Base-by-base conservation (phyloP, 2,888 invertebrate species). In the Schizotus pectinicornis region DNA sequence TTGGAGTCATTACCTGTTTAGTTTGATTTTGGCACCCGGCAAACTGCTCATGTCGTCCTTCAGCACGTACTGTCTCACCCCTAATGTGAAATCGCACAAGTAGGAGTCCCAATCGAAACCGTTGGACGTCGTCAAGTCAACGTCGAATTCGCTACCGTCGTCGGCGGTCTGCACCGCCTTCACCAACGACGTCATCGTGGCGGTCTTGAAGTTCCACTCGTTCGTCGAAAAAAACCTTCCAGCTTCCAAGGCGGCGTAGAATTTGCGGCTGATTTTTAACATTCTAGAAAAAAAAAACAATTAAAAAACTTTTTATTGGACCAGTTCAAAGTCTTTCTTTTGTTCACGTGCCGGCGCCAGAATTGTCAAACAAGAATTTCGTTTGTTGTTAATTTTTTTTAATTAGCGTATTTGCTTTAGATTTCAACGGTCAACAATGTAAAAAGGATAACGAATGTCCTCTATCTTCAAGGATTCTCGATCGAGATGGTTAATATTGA, bases 141-240 rank as follows among this genome's bases (percentile, higher is more conserved):
- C 83, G 62, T 88, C 85, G 76, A 92, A 92, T 30, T 81, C 79
- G 43, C 81, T 77, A 0, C 82, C 80, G 63, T 88, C 89, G 11
- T 80, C 81, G 61, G 83, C 79, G 0, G 70, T 71, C 22, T 78
- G 79, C 0, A 85, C 83, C 38, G 85, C 85, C 7, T 81, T 76
- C 34, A 81, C 80, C 6, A 92, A 80, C 8, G 85, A 82, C 1
- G 80, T 79, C 56, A 90, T 82, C 63, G 91, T 90, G 0, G 83
- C 77, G 1, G 85, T 84, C 8, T 86, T 84, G 70, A 94, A 94
- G 48, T 86, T 83, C 94, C 94, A 97, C 67, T 95, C 90, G 75
- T 91, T 86, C 14, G 89, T 84, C 0, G 94, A 90, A 75, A 95
- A 96, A 75, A 91, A 95, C 73, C 91, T 89, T 0, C 95, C 90